Conservation (phyloP, 2,888 invertebrate genomes). For the Penaeus monodon region DNA sequence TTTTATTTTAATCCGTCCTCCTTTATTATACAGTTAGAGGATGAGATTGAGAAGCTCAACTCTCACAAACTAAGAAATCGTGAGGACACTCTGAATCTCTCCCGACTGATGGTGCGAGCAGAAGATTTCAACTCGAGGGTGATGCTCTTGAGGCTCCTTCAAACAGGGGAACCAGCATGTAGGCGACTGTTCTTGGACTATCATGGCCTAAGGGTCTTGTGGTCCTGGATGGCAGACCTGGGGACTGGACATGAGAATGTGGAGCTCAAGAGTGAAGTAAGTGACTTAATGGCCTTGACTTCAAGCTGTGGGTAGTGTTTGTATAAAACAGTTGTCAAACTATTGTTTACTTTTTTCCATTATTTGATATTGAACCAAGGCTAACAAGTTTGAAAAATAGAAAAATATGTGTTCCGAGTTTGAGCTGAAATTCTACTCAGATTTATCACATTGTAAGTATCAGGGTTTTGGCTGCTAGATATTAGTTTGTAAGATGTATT, state of each 20-base stretch:
- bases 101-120: slow-evolving; percentile 92
- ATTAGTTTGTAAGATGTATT: neutral
- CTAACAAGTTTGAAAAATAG: too few relatives aligned
- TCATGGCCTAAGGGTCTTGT: slow-evolving; percentile 89
- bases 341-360: neutral
- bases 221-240: slow-evolving; percentile 90
- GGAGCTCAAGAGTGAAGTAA: slow-evolving; percentile 68
- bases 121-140: slow-evolving; percentile 81
- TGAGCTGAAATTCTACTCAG: too few relatives aligned
- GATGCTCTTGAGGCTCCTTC: slow-evolving; percentile 82
- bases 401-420: too few relatives aligned
- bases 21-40: slow-evolving; percentile 78
- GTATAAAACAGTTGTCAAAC: slow-evolving; percentile 66
- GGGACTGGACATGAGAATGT: slow-evolving; percentile 65
- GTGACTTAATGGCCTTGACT: neutral
- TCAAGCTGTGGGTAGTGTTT: neutral
- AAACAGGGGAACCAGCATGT: slow-evolving; percentile 81
- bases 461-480: too few relatives aligned
- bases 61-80: slow-evolving; percentile 88
- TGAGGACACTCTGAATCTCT: slow-evolving; percentile 87
- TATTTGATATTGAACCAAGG: too few relatives aligned
- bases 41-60: slow-evolving; percentile 86
- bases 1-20: too few relatives aligned
- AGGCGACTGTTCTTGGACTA: slow-evolving; percentile 86
- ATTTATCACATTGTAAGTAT: too few relatives aligned